Conservation (phyloP, 2,888 invertebrate genomes). For the Drosophila infuscata region DNA sequence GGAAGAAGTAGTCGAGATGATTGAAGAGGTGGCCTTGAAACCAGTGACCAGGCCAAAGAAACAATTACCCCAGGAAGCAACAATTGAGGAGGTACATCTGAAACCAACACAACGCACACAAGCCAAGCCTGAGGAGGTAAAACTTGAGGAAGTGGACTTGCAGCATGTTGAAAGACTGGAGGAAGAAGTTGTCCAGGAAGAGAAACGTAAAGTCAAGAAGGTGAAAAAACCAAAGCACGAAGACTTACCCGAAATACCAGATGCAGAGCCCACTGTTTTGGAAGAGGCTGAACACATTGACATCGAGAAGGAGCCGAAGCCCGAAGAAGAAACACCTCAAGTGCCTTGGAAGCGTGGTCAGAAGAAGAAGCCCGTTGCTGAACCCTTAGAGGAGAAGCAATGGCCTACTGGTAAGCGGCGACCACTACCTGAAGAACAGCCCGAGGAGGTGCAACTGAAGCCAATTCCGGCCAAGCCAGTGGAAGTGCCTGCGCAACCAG, state of each 20-base stretch:
- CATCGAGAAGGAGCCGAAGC: slow-evolving; percentile 76
- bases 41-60: slow-evolving; percentile 68
- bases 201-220: slow-evolving; percentile 77
- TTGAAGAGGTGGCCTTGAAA: slow-evolving; percentile 79
- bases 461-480: slow-evolving; percentile 83
- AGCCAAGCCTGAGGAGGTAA: slow-evolving; percentile 75
- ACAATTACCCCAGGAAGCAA: slow-evolving; percentile 83
- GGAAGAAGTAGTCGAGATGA: slow-evolving; percentile 83
- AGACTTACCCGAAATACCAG: slow-evolving; percentile 82
- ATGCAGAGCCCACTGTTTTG: slow-evolving; percentile 76
- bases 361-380: slow-evolving; percentile 84
- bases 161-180: slow-evolving; percentile 82
- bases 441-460: slow-evolving; percentile 84
- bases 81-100: slow-evolving; percentile 85
- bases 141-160: slow-evolving; percentile 76
- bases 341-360: slow-evolving; percentile 84
- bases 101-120: slow-evolving; percentile 84
- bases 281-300: slow-evolving; percentile 83
- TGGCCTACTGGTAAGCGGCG: slow-evolving; percentile 84
- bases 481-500: slow-evolving; percentile 73
- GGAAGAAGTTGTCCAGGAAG: slow-evolving; percentile 75
- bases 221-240: slow-evolving; percentile 80
- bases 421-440: slow-evolving; percentile 85
- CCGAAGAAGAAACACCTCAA: slow-evolving; percentile 75
- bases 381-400: slow-evolving; percentile 82